Percentiles rank a stretch among this genome's conserved stretches.
Conservation (phyloP, 2,113 vertebrate species). For the Pipa parva region DNA sequence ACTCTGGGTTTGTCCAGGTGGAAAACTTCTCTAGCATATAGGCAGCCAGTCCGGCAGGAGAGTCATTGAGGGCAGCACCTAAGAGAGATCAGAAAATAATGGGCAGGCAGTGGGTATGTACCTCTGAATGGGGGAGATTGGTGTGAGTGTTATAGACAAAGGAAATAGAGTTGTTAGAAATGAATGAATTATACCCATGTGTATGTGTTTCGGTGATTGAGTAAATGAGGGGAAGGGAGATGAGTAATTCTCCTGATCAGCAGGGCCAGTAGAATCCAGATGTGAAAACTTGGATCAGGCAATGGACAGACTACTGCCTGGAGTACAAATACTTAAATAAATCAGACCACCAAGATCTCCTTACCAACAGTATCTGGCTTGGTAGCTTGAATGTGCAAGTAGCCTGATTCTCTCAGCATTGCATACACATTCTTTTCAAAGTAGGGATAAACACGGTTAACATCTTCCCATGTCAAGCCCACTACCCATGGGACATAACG, state of each 20-base stretch:
- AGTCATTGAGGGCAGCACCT: constrained; percentile 79
- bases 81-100: constrained; percentile 18
- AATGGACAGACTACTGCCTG: too few relatives aligned
- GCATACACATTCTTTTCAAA: constrained; percentile 67
- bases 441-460: constrained; percentile 66
- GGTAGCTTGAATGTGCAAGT: constrained; percentile 81
- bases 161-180: too few relatives aligned
- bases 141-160: too few relatives aligned
- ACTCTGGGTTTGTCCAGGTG: constrained; percentile 68
- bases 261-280: too few relatives aligned
- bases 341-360: background rate
- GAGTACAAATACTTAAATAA: too few relatives aligned
- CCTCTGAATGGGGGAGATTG: too few relatives aligned
- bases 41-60: constrained; percentile 77
- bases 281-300: too few relatives aligned
- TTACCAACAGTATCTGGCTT: constrained; percentile 84
- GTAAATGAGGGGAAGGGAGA: too few relatives aligned
- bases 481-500: constrained; percentile 75
- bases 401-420: constrained; percentile 67
- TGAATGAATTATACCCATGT: too few relatives aligned
- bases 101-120: too few relatives aligned
- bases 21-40: constrained; percentile 87
- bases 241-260: too few relatives aligned
- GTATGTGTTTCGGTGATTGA: too few relatives aligned
- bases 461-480: constrained; percentile 73